Evolutionary conservation across 92 coral and sea anemone genomes (phyloP), one percentile per base, ranked within the genome.

Genomic region (Plumapathes pennacea): DNA sequence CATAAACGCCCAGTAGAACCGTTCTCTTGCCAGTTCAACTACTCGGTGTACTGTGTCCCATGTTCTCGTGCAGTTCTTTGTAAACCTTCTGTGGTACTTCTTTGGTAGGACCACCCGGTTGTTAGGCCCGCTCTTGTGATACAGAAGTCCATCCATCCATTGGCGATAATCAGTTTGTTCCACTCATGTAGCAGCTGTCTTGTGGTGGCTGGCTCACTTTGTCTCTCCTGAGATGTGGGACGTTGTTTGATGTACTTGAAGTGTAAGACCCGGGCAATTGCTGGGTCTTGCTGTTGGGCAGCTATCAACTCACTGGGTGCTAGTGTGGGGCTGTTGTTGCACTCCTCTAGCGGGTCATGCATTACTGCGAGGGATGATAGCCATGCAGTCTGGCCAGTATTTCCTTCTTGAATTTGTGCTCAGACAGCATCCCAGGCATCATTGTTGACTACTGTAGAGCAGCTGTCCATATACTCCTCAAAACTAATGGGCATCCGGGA

Each of bases 1-100:
- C 78, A 70, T 70, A 31, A 31, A 52, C 6, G 69, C 68, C 60
- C 78, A 70, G 27, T 46, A 70, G 37, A 72, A 72, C 42, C 46
- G 45, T 52, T 50, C 61, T 5, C 43, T 30, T 8, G 79, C 71
- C 46, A 72, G 46, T 14, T 28, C 79, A 33, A 47, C 34, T 10
- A 61, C 71, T 25, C 79, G 50, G 20, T 60, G 62, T 0, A 28
- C 11, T 17, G 33, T 10, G 34, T 38, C 8, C 71, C 71, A 6
- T 60, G 25, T 28, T 69, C 46, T 58, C 69, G 46, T 57, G 79
- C 27, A 71, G 51, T 60, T 61, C 55, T 20, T 49, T 22, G 36
- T 50, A 61, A 5, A 72, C 54, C 0, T 5, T 28, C 7, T 11
- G 18, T 38, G 38, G 42, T 49, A 51, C 13, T 36, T 47, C 7